Percentiles rank a stretch among this genome's conserved stretches.
Conservation (phyloP, 2,113 vertebrate genomes). For the Athene noctua region DNA sequence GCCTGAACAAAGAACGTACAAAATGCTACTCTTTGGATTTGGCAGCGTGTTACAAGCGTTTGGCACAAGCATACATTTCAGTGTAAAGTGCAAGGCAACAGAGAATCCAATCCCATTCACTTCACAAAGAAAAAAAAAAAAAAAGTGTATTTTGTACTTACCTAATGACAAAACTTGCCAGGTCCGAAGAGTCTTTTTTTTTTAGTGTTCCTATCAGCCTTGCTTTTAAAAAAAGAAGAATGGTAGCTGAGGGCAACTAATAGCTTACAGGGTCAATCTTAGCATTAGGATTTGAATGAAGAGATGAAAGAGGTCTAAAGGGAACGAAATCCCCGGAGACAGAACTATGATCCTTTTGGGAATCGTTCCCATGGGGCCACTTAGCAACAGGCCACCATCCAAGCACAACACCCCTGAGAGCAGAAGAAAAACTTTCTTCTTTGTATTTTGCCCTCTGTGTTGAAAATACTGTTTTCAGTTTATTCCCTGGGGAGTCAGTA, state of each 20-base stretch:
- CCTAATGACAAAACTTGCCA: slow-evolving; percentile 23
- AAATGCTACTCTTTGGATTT: slow-evolving; percentile 24
- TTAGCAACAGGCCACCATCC: slow-evolving; percentile 62
- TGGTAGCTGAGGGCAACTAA: slow-evolving; percentile 30
- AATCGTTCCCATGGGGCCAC: slow-evolving; percentile 37
- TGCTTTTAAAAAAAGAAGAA: slow-evolving; percentile 38
- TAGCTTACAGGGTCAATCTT: slow-evolving; percentile 36
- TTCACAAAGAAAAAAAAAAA: neutral
- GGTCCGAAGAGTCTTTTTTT: neutral
- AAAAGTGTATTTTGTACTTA: slow-evolving; percentile 1
- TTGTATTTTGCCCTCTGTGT: slow-evolving; percentile 16
- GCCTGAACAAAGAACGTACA: slow-evolving; percentile 29
- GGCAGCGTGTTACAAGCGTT: neutral
- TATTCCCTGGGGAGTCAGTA: slow-evolving; percentile 1
- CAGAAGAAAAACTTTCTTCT: slow-evolving; percentile 34
- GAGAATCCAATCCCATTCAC: slow-evolving; percentile 33
- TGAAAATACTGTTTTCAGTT: slow-evolving; percentile 29
- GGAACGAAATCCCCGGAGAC: slow-evolving; percentile 7
- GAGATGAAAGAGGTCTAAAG: slow-evolving; percentile 48
- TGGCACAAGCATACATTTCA: slow-evolving; percentile 31
- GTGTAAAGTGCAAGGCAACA: slow-evolving; percentile 29
- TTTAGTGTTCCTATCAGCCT: neutral
- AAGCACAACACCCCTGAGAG: slow-evolving; percentile 13
- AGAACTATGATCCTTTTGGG: slow-evolving; percentile 30
- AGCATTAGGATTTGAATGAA: slow-evolving; percentile 29